phyloP scores from a whole-genome alignment of 1,140 invertebrate genomes.

The Nasonia giraulti region DNA sequence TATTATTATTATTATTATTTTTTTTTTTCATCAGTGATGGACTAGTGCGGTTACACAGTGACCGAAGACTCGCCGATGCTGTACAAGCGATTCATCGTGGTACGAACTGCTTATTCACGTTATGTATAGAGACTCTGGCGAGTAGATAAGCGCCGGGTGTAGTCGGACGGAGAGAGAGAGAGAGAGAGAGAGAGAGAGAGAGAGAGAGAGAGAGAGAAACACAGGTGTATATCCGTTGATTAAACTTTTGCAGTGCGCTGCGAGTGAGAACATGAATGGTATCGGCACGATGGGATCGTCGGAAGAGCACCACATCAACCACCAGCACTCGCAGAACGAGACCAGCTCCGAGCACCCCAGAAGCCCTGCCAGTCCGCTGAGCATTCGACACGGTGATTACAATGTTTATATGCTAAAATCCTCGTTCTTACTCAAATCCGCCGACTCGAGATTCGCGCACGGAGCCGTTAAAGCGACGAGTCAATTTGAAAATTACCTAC shows the following conservation, averaged over 20 bases:
- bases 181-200: no score
- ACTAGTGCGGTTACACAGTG: not conserved
- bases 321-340: conserved; percentile 68
- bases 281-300: conserved; percentile 63
- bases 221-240: not conserved
- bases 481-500: conserved; percentile 50
- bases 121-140: not conserved
- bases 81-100: not conserved
- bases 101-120: not conserved
- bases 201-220: no score
- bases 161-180: no score
- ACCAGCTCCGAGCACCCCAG: conserved; percentile 67
- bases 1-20: no score
- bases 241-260: conserved; percentile 18
- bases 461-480: conserved; percentile 5
- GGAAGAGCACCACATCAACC: conserved; percentile 67
- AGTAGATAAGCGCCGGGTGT: not conserved
- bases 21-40: no score
- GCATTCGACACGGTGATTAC: conserved; percentile 68
- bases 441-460: not conserved
- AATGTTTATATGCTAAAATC: no score
- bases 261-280: conserved; percentile 67
- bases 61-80: conserved; percentile 2
- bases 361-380: conserved; percentile 70
- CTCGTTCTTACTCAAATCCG: not conserved